phyloP scores from a whole-genome alignment of 2,113 vertebrate genomes.

The Erythrocebus patas region DNA sequence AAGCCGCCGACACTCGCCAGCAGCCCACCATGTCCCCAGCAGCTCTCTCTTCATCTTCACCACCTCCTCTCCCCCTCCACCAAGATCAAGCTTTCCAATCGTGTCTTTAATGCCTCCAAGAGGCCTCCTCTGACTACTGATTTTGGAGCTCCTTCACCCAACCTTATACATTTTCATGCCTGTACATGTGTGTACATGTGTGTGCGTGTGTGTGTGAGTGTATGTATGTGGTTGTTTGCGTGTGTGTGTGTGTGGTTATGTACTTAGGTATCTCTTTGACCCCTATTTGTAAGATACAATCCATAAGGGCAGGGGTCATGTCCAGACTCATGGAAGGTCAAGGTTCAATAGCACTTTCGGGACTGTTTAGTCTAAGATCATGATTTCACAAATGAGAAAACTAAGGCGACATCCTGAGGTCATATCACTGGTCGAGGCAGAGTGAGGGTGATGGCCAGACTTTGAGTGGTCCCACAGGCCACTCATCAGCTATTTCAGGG shows the following conservation, averaged over 20 bases:
- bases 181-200: accelerated
- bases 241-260: background rate
- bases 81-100: background rate
- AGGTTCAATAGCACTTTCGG: background rate
- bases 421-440: background rate
- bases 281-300: background rate
- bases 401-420: background rate
- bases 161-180: background rate
- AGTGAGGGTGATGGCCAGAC: background rate
- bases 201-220: background rate
- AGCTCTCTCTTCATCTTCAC: background rate
- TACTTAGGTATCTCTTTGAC: too few species aligned
- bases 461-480: background rate
- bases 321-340: background rate
- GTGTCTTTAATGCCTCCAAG: background rate
- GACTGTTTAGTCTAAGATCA: background rate
- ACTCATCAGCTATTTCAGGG: background rate
- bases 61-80: background rate
- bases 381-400: background rate
- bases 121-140: background rate
- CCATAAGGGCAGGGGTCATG: background rate
- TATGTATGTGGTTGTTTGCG: background rate
- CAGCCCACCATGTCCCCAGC: too few species aligned
- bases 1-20: too few species aligned
- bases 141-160: background rate